Percentiles rank a stretch among this genome's conserved stretches.
These are phyloP conservation scores for Ennomos fuscantarius DNA, from an alignment of 2,888 invertebrate species.

Conservation along the genomic window DNA sequence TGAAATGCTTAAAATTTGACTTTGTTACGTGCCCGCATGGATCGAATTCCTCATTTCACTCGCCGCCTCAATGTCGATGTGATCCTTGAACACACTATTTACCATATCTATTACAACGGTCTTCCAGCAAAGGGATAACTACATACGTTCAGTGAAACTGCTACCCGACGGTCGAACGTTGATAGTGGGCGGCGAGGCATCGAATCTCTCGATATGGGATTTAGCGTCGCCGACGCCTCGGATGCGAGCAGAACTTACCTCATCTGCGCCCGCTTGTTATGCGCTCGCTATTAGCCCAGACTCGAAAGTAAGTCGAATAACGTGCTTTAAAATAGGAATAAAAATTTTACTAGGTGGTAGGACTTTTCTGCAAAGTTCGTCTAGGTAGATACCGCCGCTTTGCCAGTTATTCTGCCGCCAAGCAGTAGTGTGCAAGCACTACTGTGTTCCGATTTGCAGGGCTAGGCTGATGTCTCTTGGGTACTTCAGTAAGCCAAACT, in stretches of 20 bases:
- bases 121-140: conserved; percentile 95
- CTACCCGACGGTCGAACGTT: conserved; percentile 97
- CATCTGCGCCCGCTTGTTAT: conserved; percentile 98
- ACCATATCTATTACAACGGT: conserved; percentile 12
- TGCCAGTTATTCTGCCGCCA: too few species aligned
- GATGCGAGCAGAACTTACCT: conserved; percentile 95
- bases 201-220: conserved; percentile 98
- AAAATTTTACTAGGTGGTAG: too few species aligned
- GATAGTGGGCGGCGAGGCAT: conserved; percentile 98
- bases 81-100: too few species aligned
- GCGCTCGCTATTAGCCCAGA: conserved; percentile 98
- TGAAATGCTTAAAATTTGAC: too few species aligned
- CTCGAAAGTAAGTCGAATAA: conserved; percentile 88
- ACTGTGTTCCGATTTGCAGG: too few species aligned
- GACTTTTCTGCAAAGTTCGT: too few species aligned
- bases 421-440: too few species aligned
- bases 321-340: background rate
- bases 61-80: too few species aligned
- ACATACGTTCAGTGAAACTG: conserved; percentile 95
- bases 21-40: too few species aligned
- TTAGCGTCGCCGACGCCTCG: conserved; percentile 94
- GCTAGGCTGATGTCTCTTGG: too few species aligned
- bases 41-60: too few species aligned
- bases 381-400: too few species aligned
- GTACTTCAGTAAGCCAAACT: background rate